Base-by-base conservation (phyloP, 30 jellyfish, hydroid and myxozoan genomes). In the Turritopsis rubra region DNA sequence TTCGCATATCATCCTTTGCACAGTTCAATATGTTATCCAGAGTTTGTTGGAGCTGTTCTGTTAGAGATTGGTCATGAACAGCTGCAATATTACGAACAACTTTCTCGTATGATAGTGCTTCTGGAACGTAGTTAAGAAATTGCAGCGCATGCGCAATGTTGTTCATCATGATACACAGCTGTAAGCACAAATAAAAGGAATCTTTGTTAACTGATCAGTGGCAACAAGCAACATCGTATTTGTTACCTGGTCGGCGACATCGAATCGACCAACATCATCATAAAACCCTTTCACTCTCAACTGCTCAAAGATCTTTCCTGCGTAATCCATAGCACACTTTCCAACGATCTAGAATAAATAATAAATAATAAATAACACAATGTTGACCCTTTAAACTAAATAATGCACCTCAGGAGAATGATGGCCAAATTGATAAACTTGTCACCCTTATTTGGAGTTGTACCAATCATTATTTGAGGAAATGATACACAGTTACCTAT, bases 121-220 rank as follows among this genome's bases (percentile, higher is more conserved):
- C 80, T 1, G 98, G 98, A 0, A 91, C 93, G 85, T 88, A 79
- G 53, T 91, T 95, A 1, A 91, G 91, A 86, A 91, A 91, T 28
- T 87, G 85, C 84, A 91, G 89, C 21, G 87, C 98, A 71, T 91
- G 98, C 53, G 93, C 96, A 79, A 87, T 29, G 66, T 91, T 91
- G 79, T 91, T 91, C 96, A 91, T 87, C 77, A 86, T 83, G 30
- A 91, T 75, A 82, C 98, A 91, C 8, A 91, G 88, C 98, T 91
- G 78, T 17, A n/a, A n/a, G n/a, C n/a, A n/a, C n/a, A n/a, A n/a
- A n/a, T n/a, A n/a, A n/a, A n/a, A n/a, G n/a, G n/a, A n/a, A n/a
- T n/a, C n/a, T n/a, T n/a, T n/a, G n/a, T n/a, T n/a, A n/a, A n/a
- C n/a, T 23, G 60, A 68, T 25, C 20, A 70, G 18, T 22, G 24